Base-by-base conservation (phyloP, 1,140 invertebrate species). In the Hesperophylax magnus region DNA sequence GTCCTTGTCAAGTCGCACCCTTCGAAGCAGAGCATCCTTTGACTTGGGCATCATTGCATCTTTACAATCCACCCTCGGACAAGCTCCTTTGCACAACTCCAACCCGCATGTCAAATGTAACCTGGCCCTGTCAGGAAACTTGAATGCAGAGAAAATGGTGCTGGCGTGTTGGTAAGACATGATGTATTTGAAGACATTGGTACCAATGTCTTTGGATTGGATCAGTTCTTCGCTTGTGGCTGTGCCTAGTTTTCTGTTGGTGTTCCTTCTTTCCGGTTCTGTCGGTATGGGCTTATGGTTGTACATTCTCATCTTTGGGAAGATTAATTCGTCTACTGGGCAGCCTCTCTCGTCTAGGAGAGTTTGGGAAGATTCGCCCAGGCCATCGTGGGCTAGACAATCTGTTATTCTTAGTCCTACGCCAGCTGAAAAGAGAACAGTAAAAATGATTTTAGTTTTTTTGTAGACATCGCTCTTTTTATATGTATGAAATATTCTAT, bases 111-210 rank as follows among this genome's bases (percentile, higher is more conserved):
- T 91, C 15, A 96, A 88, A 87, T 95, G 94, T 14, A 96, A 87
- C 75, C 93, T 92, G 72, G 94, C 93, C 81, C 94, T 88, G 84
- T 95, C 94, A 17, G 94, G 94, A 88, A 96, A 96, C 85, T 95
- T 95, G 84, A 96, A 96, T 7, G 94, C 94, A 14, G 93, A 91
- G 88, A 96, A 96, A 39, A 92, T 92, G 0, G 94, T 92, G 17
- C 90, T 88, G 47, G 91, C 92, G 78, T 92, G 91, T 85, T 92
- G 91, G 77, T 92, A 92, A 5, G 89, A 88, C 91, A 92, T 92
- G 14, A 92, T 88, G 79, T 89, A 87, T 81, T 88, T 89, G 31
- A 88, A 87, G 74, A 87, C 85, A 58, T 86, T 84, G 86, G 76
- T 88, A 18, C 84, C 85, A 47, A 47, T 14, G 82, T 85, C 87